Evolutionary conservation across 2,113 vertebrate species (phyloP).

Genomic region (Rhizomys pruinosus): DNA sequence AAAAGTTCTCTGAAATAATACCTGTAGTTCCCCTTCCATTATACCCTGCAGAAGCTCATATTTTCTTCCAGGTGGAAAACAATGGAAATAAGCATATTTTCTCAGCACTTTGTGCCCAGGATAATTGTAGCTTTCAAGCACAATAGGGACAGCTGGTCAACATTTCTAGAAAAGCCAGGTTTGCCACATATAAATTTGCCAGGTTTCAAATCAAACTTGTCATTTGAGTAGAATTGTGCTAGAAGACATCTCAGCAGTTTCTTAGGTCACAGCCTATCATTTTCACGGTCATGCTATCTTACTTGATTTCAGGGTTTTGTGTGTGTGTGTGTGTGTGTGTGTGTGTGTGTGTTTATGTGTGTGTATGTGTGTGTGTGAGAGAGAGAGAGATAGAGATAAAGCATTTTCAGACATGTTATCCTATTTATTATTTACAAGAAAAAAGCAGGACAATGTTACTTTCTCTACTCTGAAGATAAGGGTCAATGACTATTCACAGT

Average conservation of each 20-base stretch:
- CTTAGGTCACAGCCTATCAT: neutral
- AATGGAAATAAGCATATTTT: neutral
- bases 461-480: neutral
- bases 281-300: constrained; percentile 32
- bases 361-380: too few species aligned
- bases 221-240: neutral
- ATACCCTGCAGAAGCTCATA: neutral
- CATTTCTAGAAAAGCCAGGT: constrained; percentile 38
- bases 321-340: neutral
- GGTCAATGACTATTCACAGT: neutral
- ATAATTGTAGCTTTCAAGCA: neutral
- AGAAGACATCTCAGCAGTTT: neutral
- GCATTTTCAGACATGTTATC: neutral
- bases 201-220: constrained; percentile 24
- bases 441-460: neutral
- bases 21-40: neutral
- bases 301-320: neutral
- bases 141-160: neutral
- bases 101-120: neutral
- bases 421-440: constrained; percentile 21
- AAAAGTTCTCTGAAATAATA: neutral
- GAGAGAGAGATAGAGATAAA: too few species aligned
- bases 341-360: neutral
- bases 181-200: constrained; percentile 42
- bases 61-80: constrained; percentile 33